A percentile compares a stretch with the other conserved stretches of the same genome.
Evolutionary conservation across 2,888 invertebrate species (phyloP).

Genomic region (Emmelina monodactyla): DNA sequence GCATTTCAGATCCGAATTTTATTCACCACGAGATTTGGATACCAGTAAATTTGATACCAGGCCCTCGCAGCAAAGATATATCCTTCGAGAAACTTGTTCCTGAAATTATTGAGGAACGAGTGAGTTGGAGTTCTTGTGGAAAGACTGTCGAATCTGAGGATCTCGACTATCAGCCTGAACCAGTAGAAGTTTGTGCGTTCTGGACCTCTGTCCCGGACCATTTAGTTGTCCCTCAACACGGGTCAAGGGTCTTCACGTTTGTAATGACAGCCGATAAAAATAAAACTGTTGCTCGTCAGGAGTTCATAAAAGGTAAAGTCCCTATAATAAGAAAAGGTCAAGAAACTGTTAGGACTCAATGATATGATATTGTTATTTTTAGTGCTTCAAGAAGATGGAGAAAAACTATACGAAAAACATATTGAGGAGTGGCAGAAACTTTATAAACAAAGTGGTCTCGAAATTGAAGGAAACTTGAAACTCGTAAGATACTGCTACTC

Average conservation of each 20-base stretch:
- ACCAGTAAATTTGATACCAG: conserved; percentile 46
- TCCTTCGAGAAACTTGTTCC: conserved; percentile 39
- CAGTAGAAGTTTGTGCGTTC: conserved; percentile 45
- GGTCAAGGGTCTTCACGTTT: conserved; percentile 54
- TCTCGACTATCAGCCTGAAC: conserved; percentile 35
- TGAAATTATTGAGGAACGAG: conserved; percentile 39
- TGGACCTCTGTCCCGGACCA: conserved; percentile 59
- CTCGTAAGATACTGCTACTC: conserved; percentile 40
- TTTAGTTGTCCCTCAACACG: conserved; percentile 50
- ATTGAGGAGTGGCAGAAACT: conserved; percentile 51
- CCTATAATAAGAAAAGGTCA: too few species aligned
- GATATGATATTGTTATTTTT: neutral
- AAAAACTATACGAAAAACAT: conserved; percentile 51
- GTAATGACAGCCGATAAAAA: conserved; percentile 62
- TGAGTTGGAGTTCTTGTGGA: conserved; percentile 47
- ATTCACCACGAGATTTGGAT: conserved; percentile 54
- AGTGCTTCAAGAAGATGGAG: conserved; percentile 58
- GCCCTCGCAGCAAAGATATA: conserved; percentile 44
- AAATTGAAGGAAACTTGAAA: conserved; percentile 55
- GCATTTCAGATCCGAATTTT: conserved; percentile 51
- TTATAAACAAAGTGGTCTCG: conserved; percentile 53
- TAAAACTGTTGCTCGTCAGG: conserved; percentile 46
- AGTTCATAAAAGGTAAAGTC: conserved; percentile 46
- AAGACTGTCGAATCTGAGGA: conserved; percentile 47
- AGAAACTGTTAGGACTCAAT: too few species aligned